Evolutionary conservation across 2,113 vertebrate genomes (phyloP), one percentile per base, ranked within the genome.

Genomic region (Rhynchopsitta pachyrhyncha): DNA sequence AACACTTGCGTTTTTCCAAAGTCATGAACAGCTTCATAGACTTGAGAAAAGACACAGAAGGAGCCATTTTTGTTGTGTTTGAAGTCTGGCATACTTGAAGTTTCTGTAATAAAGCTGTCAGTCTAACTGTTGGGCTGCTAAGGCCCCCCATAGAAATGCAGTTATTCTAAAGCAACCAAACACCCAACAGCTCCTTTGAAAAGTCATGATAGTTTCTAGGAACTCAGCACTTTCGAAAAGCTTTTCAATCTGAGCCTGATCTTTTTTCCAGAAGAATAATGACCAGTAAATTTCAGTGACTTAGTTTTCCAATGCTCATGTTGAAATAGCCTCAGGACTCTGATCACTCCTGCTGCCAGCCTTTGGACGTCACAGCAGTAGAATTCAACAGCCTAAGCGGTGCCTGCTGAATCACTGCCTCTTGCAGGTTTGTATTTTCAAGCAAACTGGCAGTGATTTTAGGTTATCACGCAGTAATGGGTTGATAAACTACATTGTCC

Each of bases 251-350:
- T 64, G 59, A 90, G 68, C 33, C 64, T 88, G 82, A 19, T 7
- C 62, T 91, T 88, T 86, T 82, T 75, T 82, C 75, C 71, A 75
- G 64, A 87, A 57, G 74, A 83, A 83, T 88, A 91, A 89, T 41
- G 50, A 96, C 78, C 50, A 90, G 50, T 70, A 77, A 77, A 82
- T 91, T 94, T 96, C 68, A 92, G 28, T 6, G 3, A 37, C 14
- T 55, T 67, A n/a, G n/a, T 77, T 95, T 89, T 90, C 64, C 85
- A 59, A 86, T 63, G 46, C 13, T 80, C 13, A 5, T 83, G 55
- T 50, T 92, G 82, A 82, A 95, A 90, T 47, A 70, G 55, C 80
- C 81, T 81, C 46, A 52, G 68, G 82, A 63, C 44, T 74, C 76
- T 37, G 50, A 78, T 55, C 25, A 4, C 35, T 92, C 8, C 3